A percentile compares a stretch with the other conserved stretches of the same genome.
Evolutionary conservation across 2,888 invertebrate genomes (phyloP).

Genomic region (Conops quadrifasciatus): DNA sequence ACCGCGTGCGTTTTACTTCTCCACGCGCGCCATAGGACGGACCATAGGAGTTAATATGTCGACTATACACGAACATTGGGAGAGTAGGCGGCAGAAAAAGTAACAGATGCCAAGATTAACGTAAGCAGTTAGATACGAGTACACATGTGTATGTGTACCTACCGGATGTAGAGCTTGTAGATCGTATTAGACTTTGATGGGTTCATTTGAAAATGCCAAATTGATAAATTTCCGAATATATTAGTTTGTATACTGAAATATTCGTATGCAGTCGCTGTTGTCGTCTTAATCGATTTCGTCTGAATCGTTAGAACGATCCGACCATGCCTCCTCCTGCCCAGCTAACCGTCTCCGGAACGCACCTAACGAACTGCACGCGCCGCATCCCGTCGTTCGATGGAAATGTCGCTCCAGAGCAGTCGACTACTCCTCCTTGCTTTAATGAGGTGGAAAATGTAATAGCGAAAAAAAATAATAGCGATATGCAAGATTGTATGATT

Average conservation of each 20-base stretch:
- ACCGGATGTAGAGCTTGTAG: too few relatives aligned
- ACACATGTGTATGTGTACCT: too few relatives aligned
- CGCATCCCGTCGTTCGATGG: not conserved
- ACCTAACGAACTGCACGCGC: not conserved
- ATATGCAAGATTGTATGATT: constrained; percentile 34
- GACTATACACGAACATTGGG: too few relatives aligned
- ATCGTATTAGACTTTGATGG: not conserved
- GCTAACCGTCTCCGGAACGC: not conserved
- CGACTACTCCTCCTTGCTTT: constrained; percentile 45
- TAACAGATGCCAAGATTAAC: too few relatives aligned
- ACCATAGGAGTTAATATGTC: too few relatives aligned
- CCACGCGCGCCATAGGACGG: too few relatives aligned
- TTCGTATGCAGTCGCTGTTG: not conserved
- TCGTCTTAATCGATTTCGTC: too few relatives aligned
- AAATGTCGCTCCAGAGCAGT: constrained; percentile 49
- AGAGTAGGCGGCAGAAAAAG: too few relatives aligned
- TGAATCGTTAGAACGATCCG: too few relatives aligned
- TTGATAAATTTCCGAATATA: constrained; percentile 23
- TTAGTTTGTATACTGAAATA: constrained; percentile 11
- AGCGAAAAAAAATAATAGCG: constrained; percentile 40
- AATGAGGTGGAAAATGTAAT: constrained; percentile 60
- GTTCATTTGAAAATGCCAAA: constrained; percentile 25
- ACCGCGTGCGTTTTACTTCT: too few relatives aligned
- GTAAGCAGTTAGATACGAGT: too few relatives aligned
- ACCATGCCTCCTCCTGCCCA: not conserved